Conservation (phyloP, 2,113 vertebrate genomes). For the Lynx canadensis region DNA sequence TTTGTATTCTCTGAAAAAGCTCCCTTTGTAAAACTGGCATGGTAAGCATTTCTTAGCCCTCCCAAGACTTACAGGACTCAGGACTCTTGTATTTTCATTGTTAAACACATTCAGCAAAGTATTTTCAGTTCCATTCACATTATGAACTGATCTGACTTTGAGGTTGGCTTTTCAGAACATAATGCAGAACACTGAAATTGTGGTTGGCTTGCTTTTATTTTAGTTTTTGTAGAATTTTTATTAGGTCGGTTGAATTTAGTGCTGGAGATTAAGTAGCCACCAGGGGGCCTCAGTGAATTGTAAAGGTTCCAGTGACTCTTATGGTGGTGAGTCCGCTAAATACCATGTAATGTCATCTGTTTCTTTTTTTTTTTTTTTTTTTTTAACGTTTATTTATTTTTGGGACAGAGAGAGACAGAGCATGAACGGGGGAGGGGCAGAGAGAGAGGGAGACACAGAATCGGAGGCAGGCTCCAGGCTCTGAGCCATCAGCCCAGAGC, state of each 20-base stretch:
- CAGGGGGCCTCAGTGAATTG: slow-evolving; percentile 53
- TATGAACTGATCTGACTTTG: slow-evolving; percentile 34
- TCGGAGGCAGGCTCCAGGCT: too few relatives aligned
- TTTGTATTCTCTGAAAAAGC: slow-evolving; percentile 31
- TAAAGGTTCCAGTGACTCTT: neutral
- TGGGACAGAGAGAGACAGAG: too few relatives aligned
- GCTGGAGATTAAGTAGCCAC: slow-evolving; percentile 43
- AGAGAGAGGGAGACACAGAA: too few relatives aligned
- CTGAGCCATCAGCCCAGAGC: too few relatives aligned
- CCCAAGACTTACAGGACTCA: neutral
- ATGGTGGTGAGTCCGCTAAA: neutral
- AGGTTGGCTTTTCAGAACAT: slow-evolving; percentile 32
- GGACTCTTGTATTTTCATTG: neutral
- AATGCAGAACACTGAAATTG: slow-evolving; percentile 46
- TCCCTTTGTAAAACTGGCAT: neutral
- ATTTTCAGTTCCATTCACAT: slow-evolving; percentile 4
- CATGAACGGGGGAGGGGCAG: too few relatives aligned
- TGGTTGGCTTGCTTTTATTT: slow-evolving; percentile 51
- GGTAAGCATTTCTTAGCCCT: slow-evolving; percentile 15
- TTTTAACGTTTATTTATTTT: too few relatives aligned
- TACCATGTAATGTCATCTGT: neutral
- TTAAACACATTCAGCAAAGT: slow-evolving; percentile 30
- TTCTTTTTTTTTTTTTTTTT: too few relatives aligned
- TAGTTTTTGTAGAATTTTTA: slow-evolving; percentile 34
- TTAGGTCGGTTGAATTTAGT: slow-evolving; percentile 28